Percentiles rank a stretch among this genome's conserved stretches.
phyloP scores from a whole-genome alignment of 2,797 vertebrate species.

The Fringilla coelebs region DNA sequence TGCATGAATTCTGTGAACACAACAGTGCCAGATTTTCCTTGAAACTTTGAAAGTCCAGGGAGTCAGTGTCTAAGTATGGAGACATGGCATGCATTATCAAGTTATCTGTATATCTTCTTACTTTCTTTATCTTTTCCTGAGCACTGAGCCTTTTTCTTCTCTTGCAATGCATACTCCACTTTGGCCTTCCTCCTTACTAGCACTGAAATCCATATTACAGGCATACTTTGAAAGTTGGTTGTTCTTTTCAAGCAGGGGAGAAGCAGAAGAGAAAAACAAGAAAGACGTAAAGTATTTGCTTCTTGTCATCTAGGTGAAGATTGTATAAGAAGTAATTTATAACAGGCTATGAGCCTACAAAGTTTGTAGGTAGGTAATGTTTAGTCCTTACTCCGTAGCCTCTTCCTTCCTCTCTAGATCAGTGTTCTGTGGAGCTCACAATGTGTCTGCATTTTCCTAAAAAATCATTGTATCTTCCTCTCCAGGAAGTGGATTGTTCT shows the following conservation, averaged over 20 bases:
- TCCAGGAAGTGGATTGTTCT: slow-evolving; percentile 57
- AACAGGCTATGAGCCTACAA: not conserved
- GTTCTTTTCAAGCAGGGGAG: not conserved
- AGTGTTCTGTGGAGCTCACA: slow-evolving; percentile 30
- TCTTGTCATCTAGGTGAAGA: slow-evolving; percentile 16
- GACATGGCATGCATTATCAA: not conserved
- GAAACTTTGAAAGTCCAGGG: not conserved
- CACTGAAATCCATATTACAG: not conserved
- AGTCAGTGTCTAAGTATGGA: not conserved
- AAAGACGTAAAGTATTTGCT: slow-evolving; percentile 8
- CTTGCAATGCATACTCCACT: not conserved
- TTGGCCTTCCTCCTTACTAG: not conserved
- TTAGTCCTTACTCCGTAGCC: not conserved
- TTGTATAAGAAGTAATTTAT: not conserved
- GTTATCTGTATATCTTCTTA: not conserved
- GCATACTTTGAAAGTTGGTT: not conserved
- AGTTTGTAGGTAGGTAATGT: slow-evolving; percentile 25
- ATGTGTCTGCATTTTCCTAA: slow-evolving; percentile 51
- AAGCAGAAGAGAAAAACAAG: slow-evolving; percentile 6
- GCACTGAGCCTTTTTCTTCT: not conserved
- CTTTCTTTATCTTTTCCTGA: not conserved
- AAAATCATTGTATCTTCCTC: slow-evolving; percentile 57
- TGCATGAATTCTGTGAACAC: not conserved
- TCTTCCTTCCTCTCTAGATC: slow-evolving; percentile 58
- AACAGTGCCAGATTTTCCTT: not conserved